Evolutionary conservation across 1,140 invertebrate species (phyloP).

Genomic region (fruit fly (Drosophila melanogaster)): Release_6_plus_ISO1_MT NC_004354.4:7875501-7876000

Average conservation of each 20-base stretch:
- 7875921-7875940: slow-evolving; percentile 62
- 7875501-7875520: slow-evolving; percentile 43
- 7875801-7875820: slow-evolving; percentile 72
- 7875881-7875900: slow-evolving; percentile 57
- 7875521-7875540: not conserved
- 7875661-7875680: slow-evolving; percentile 66
- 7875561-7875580: slow-evolving; percentile 56
- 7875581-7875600: slow-evolving; percentile 71
- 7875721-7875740: slow-evolving; percentile 5
- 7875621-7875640: slow-evolving; percentile 53
- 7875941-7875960: slow-evolving; percentile 64
- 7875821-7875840: slow-evolving; percentile 44
- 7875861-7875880: slow-evolving; percentile 68
- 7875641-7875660: slow-evolving; percentile 60
- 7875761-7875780: slow-evolving; percentile 44
- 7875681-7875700: slow-evolving; percentile 34
- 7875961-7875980: slow-evolving; percentile 35
- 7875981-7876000: slow-evolving; percentile 45
- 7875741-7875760: not conserved
- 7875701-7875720: no score
- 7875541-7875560: slow-evolving; percentile 58
- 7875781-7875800: slow-evolving; percentile 62
- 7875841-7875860: slow-evolving; percentile 61
- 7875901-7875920: slow-evolving; percentile 52
- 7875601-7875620: slow-evolving; percentile 33